Evolutionary conservation across 2,888 invertebrate species (phyloP), one percentile per base, ranked within the genome.

Genomic region (Lasioglossum figueresi): DNA sequence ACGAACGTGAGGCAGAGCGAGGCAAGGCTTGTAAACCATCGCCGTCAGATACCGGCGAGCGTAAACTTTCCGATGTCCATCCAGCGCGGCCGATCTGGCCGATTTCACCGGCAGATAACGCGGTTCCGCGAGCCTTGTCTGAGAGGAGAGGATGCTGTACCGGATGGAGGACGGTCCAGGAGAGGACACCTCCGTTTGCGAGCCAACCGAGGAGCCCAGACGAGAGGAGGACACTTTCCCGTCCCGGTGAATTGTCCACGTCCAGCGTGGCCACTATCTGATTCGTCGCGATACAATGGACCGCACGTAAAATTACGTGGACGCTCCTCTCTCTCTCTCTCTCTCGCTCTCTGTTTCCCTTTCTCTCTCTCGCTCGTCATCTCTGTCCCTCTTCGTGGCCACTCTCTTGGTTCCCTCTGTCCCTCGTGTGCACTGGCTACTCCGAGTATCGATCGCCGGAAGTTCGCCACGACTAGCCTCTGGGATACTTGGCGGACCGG

Each of bases 381-480:
- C 40, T 27, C 71, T n/a, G 14, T 43, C 71, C 43, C 43, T 43
- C 40, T 43, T n/a, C 1, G 14, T n/a, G 63, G 16, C 19, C 27
- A 31, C 27, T 52, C 56, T 71, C 59, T 37, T 70, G 80, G 71
- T 80, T 80, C 74, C 31, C 73, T 73, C 66, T 68, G 82, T 83
- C 34, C 76, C 78, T 34, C 81, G 77, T 63, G 81, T 73, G 76
- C 76, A 83, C 63, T 56, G 48, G 43, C 86, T 86, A 80, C 82
- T 80, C 77, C 10, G 84, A 66, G 59, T 84, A 88, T 88, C 88
- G 88, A 88, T 88, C 88, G 84, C 78, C 88, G 88, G 84, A 88
- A 88, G 84, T 86, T 88, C 81, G 73, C 84, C 80, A 82, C 86
- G 70, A 74, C 84, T 52, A 76, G 72, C 77, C 80, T 68, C 80